phyloP scores from a whole-genome alignment of 35 echinoderm and acorn worm species.

The Patiria miniata region DNA sequence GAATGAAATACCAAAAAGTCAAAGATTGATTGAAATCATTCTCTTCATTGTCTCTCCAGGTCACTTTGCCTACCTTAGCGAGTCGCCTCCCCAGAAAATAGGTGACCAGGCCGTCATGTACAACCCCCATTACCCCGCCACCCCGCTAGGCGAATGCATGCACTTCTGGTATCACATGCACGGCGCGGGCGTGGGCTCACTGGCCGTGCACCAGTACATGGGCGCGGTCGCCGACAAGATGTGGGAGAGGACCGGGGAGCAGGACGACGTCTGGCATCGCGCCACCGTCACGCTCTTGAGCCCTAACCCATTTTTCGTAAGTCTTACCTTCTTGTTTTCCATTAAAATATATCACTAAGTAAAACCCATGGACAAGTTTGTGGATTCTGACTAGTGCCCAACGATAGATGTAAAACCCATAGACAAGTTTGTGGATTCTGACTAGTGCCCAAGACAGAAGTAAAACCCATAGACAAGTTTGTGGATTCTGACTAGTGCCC shows the following conservation, averaged over 20 bases:
- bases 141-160: slow-evolving; percentile 51
- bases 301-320: neutral
- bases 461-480: too few relatives aligned
- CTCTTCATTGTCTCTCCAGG: slow-evolving; percentile 17
- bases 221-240: neutral
- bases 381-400: too few relatives aligned
- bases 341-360: too few relatives aligned
- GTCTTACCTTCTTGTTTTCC: neutral
- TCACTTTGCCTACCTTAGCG: slow-evolving; percentile 60
- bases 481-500: too few relatives aligned
- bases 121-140: slow-evolving; percentile 42
- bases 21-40: neutral
- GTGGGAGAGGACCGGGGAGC: slow-evolving; percentile 42
- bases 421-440: too few relatives aligned
- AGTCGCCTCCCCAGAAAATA: slow-evolving; percentile 42
- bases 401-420: too few relatives aligned
- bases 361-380: neutral
- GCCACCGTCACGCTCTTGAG: slow-evolving; percentile 29
- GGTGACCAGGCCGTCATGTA: slow-evolving; percentile 64
- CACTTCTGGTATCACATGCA: slow-evolving; percentile 96
- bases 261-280: slow-evolving; percentile 35
- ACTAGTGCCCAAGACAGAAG: too few relatives aligned
- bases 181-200: slow-evolving; percentile 63
- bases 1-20: too few relatives aligned
- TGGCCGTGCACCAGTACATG: slow-evolving; percentile 48